Conservation (phyloP, 2,888 invertebrate genomes). For the Himalopsyche kuldschensis region DNA sequence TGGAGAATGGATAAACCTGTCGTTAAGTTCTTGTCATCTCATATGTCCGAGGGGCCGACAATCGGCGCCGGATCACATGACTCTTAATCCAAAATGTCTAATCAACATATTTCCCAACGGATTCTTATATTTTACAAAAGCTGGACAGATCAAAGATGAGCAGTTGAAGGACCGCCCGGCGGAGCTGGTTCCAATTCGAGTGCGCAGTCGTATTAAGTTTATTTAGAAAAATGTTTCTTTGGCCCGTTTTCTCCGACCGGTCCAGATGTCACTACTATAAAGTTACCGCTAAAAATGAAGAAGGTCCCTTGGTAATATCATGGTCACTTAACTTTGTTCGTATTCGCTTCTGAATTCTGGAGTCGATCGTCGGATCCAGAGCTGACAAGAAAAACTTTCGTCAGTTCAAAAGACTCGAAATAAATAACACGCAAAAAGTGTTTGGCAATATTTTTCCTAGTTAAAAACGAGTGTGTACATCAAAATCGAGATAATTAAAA, state of each 20-base stretch:
- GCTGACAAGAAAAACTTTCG: not conserved
- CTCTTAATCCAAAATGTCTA: slow-evolving; percentile 16
- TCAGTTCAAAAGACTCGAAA: not conserved
- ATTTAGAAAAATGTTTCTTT: slow-evolving; percentile 23
- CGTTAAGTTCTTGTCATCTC: slow-evolving; percentile 20
- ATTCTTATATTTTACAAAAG: slow-evolving; percentile 31
- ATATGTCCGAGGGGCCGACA: not conserved
- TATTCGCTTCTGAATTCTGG: not conserved
- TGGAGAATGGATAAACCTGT: slow-evolving; percentile 28
- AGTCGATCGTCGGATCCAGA: not conserved
- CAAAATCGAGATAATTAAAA: not conserved
- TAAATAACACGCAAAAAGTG: not conserved
- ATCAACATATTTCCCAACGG: slow-evolving; percentile 19
- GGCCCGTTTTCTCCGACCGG: slow-evolving; percentile 30
- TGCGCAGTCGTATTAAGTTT: slow-evolving; percentile 14
- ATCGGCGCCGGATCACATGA: slow-evolving; percentile 1
- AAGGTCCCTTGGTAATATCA: slow-evolving; percentile 39
- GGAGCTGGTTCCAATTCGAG: slow-evolving; percentile 5
- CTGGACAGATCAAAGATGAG: slow-evolving; percentile 33
- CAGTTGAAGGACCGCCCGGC: not conserved
- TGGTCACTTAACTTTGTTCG: slow-evolving; percentile 36
- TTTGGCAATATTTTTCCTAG: slow-evolving; percentile 1
- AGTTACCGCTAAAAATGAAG: slow-evolving; percentile 37
- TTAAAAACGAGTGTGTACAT: not conserved
- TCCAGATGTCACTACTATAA: slow-evolving; percentile 37